These are phyloP conservation scores for Cataglyphis rosenhaueri DNA, from an alignment of 2,888 invertebrate species.

Conservation along the genomic window DNA sequence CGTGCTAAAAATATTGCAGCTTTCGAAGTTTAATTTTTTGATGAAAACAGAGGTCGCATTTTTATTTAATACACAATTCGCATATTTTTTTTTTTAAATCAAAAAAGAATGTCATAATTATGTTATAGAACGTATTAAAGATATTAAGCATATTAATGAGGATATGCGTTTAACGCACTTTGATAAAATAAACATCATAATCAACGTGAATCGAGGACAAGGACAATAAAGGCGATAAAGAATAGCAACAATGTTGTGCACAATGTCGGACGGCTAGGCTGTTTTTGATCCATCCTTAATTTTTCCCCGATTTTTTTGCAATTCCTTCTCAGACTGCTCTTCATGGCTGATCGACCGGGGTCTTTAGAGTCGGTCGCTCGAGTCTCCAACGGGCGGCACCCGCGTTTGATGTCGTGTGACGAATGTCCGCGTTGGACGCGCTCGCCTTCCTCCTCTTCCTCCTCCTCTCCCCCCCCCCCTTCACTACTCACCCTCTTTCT, in stretches of 20 bases:
- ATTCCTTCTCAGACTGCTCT: conserved; percentile 77
- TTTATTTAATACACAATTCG: conserved; percentile 18
- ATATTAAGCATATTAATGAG: conserved; percentile 27
- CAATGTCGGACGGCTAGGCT: conserved; percentile 64
- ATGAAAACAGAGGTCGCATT: background rate
- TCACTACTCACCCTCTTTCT: background rate
- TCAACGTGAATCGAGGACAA: conserved; percentile 28
- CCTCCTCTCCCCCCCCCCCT: conserved; percentile 21
- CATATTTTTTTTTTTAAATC: background rate
- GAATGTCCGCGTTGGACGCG: conserved; percentile 85
- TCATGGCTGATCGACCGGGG: conserved; percentile 84
- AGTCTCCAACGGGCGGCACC: conserved; percentile 83
- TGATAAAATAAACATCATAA: conserved; percentile 22
- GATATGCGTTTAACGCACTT: background rate
- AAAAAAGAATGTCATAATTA: background rate
- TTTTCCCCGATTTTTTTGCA: conserved; percentile 75
- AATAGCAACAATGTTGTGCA: conserved; percentile 62
- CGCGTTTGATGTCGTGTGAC: conserved; percentile 85
- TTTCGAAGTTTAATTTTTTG: conserved; percentile 1
- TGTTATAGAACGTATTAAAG: background rate
- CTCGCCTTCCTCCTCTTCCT: conserved; percentile 75
- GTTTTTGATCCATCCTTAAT: conserved; percentile 71
- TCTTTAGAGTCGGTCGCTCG: conserved; percentile 84
- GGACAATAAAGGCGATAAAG: conserved; percentile 28
- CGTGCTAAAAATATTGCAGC: background rate